Evolutionary conservation across 2,113 vertebrate genomes (phyloP).

Genomic region (Cyanocitta stelleri): DNA sequence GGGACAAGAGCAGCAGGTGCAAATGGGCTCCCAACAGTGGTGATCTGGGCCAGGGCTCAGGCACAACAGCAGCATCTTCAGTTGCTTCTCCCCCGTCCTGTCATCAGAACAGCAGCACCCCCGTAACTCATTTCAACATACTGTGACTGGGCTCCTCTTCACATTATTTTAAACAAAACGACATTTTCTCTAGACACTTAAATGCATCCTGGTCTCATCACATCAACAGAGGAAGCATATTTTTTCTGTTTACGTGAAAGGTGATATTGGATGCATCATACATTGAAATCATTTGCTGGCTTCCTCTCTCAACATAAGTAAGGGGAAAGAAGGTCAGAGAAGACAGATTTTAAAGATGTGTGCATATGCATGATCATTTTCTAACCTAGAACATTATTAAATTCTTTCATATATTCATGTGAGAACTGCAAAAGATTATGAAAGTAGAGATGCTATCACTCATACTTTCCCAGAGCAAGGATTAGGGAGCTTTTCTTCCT

Average conservation of each 20-base stretch:
- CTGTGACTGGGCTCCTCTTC: background rate
- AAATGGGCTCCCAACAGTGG: background rate
- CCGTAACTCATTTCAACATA: background rate
- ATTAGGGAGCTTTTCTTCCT: background rate
- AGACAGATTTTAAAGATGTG: conserved; percentile 15
- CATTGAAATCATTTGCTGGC: background rate
- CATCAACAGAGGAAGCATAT: conserved; percentile 21
- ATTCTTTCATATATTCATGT: conserved; percentile 32
- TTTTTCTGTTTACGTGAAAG: conserved; percentile 54
- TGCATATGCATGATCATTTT: conserved; percentile 10
- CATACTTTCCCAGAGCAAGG: background rate
- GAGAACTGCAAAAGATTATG: background rate
- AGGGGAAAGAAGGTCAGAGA: conserved; percentile 18
- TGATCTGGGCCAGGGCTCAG: background rate
- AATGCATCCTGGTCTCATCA: conserved; percentile 32
- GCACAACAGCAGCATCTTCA: background rate
- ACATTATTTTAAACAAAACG: conserved; percentile 39
- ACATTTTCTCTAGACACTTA: conserved; percentile 21
- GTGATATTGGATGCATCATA: conserved; percentile 39
- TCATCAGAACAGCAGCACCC: background rate
- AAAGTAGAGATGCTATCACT: conserved; percentile 12
- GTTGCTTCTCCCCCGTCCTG: background rate
- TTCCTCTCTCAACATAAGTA: conserved; percentile 27
- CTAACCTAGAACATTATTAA: conserved; percentile 21
- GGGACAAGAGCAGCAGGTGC: background rate